Evolutionary conservation across 1,140 invertebrate species (phyloP).

Genomic region (Neodiprion virginianus): DNA sequence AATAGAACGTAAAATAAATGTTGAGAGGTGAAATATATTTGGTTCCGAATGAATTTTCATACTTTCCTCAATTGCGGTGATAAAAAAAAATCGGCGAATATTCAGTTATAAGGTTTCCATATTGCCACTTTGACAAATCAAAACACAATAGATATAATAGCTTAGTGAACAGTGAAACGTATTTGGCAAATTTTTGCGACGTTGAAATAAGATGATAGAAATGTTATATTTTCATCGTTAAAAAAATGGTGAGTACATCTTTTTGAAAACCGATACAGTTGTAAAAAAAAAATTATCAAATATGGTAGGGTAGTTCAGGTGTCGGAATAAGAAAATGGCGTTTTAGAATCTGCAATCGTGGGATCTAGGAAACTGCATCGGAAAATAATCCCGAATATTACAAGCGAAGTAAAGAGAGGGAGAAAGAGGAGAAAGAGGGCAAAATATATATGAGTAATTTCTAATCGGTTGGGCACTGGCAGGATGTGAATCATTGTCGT

Average conservation of each 20-base stretch:
- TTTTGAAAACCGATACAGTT: not conserved
- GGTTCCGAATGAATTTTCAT: not conserved
- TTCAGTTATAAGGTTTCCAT: not conserved
- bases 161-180: not conserved
- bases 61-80: not conserved
- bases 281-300: not conserved
- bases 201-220: not conserved
- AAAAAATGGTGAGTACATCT: not conserved
- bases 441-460: not conserved
- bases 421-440: not conserved
- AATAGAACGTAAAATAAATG: not conserved
- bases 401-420: not conserved
- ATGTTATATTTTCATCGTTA: not conserved
- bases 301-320: too few species aligned
- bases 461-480: not conserved
- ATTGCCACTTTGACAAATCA: constrained; percentile 2
- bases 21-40: not conserved
- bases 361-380: not conserved
- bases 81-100: not conserved
- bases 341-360: not conserved
- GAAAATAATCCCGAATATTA: not conserved
- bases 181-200: not conserved
- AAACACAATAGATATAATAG: constrained; percentile 4
- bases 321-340: not conserved
- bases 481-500: not conserved